phyloP scores from a whole-genome alignment of 2,888 invertebrate species.

The Philopedon plagiatum region DNA sequence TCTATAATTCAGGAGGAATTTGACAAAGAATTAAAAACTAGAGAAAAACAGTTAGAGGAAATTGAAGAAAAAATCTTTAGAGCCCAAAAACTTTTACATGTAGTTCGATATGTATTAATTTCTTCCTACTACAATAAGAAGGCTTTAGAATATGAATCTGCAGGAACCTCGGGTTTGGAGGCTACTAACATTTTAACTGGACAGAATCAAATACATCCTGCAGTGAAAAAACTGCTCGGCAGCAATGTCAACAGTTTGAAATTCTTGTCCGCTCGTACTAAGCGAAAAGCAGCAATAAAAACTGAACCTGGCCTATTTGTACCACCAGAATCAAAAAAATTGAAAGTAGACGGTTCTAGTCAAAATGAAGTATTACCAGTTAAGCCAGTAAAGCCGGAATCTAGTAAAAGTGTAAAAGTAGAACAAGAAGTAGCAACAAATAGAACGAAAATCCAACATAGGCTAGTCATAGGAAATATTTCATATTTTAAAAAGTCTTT shows the following conservation, averaged over 20 bases:
- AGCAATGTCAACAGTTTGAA: constrained; percentile 65
- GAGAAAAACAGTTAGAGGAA: constrained; percentile 80
- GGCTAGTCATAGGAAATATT: constrained; percentile 78
- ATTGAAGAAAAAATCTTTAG: constrained; percentile 78
- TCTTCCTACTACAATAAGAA: constrained; percentile 75
- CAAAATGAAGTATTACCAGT: background rate
- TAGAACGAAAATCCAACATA: constrained; percentile 63
- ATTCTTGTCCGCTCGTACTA: constrained; percentile 60
- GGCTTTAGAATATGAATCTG: constrained; percentile 68
- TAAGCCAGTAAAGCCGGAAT: constrained; percentile 19
- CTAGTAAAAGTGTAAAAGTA: constrained; percentile 35
- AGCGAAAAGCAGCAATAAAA: constrained; percentile 50
- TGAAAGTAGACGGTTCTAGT: constrained; percentile 18
- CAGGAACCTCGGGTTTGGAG: constrained; percentile 61
- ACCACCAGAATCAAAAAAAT: constrained; percentile 37
- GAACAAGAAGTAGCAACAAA: constrained; percentile 51
- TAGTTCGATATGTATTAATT: constrained; percentile 74
- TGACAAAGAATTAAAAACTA: constrained; percentile 76
- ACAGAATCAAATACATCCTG: constrained; percentile 79
- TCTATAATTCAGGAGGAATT: constrained; percentile 81
- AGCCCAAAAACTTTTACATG: constrained; percentile 73
- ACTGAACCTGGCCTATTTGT: constrained; percentile 6
- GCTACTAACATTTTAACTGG: constrained; percentile 53
- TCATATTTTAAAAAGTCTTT: constrained; percentile 83
- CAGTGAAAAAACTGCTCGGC: constrained; percentile 80